Base-by-base conservation (phyloP, 35 echinoderm and acorn worm species). In the Diadema setosum region DNA sequence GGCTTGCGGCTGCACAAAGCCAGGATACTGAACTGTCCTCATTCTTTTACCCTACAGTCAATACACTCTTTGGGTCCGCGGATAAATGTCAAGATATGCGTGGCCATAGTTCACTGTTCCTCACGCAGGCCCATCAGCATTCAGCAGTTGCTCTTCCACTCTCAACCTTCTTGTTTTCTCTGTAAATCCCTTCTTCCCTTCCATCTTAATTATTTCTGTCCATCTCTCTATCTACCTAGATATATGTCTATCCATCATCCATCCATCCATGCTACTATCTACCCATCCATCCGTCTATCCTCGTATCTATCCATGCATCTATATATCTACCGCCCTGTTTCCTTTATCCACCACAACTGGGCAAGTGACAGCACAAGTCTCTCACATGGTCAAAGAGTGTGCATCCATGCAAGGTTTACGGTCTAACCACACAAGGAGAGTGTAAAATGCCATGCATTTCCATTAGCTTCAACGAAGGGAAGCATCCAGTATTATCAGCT, bases 61-160 rank as follows among this genome's bases (percentile, higher is more conserved):
- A 78, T 78, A 78, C 40, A 42, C 73, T 41, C 39, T 12, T 26
- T 41, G 40, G 24, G 35, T 41, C 37, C 35, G 44, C 73, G 8
- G 40, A 78, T 78, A 78, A 78, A 78, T 78, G 73, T 78, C 73
- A 78, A 78, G 44, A 78, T 78, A 78, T 78, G 73, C 73, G 44
- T 36, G 37, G 35, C 14, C 34, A 78, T 34, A 67, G 63, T 67
- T 67, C 63, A 67, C 63, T 67, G 63, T 67, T 67, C 63, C 63
- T 67, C 37, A 52, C n/a, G n/a, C 48, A 52, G 9, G 48, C n/a
- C 9, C n/a, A 52, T 11, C 9, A 11, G n/a, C 48, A 52, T 9
- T 11, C 48, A 52, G 48, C n/a, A n/a, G n/a, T n/a, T n/a, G n/a
- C n/a, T n/a, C n/a, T n/a, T n/a, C n/a, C n/a, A n/a, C n/a, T n/a